Conservation (phyloP, 2,113 vertebrate species). For the Pseudopodoces humilis region DNA sequence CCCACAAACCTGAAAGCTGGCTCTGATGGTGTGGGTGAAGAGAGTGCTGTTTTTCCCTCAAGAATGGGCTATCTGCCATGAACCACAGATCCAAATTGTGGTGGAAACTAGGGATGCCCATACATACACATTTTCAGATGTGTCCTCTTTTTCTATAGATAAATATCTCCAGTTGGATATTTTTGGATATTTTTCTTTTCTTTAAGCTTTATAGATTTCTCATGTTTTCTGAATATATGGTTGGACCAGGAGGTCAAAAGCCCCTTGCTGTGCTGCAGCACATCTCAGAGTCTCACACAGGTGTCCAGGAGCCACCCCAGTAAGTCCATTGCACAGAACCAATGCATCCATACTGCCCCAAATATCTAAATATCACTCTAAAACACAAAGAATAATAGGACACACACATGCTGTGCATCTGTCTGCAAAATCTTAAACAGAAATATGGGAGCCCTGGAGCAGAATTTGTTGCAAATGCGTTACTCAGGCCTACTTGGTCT, state of each 20-base stretch:
- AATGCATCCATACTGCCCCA: accelerated
- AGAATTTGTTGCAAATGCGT: neutral
- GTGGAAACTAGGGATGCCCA: neutral
- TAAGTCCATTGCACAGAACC: neutral
- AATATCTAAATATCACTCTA: neutral
- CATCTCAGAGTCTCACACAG: neutral
- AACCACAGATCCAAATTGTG: slow-evolving; percentile 4
- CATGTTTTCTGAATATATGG: neutral
- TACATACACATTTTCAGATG: slow-evolving; percentile 19
- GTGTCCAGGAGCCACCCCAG: neutral
- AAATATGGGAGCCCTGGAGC: neutral
- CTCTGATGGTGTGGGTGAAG: slow-evolving; percentile 11
- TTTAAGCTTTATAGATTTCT: neutral
- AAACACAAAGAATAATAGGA: neutral
- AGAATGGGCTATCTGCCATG: neutral
- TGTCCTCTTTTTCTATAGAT: neutral
- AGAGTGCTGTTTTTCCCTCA: neutral
- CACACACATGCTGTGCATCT: neutral
- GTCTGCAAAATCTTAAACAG: neutral
- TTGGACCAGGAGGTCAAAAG: neutral
- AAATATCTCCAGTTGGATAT: slow-evolving; percentile 3
- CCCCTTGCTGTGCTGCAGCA: neutral
- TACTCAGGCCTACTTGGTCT: neutral
- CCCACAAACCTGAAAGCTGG: neutral
- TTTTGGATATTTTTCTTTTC: neutral